Base-by-base conservation (phyloP, 1,140 invertebrate genomes). In the Drosophila nikananu region DNA sequence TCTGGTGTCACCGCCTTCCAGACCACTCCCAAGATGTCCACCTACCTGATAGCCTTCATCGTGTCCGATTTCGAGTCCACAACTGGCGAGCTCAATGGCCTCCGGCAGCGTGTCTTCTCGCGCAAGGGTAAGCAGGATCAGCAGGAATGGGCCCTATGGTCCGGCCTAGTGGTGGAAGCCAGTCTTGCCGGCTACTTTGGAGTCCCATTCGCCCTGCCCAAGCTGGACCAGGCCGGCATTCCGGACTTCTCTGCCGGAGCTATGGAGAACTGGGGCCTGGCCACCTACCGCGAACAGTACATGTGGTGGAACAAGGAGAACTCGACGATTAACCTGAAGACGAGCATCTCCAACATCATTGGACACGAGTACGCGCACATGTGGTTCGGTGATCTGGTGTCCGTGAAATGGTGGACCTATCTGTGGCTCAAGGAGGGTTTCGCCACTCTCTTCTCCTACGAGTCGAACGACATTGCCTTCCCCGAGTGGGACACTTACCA, bases 31-130 rank as follows among this genome's bases (percentile, higher is more conserved):
- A 74, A 57, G 21, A 93, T 93, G 91, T 96, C 96, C 4, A 96
- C 96, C 2, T 97, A 98, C 82, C 93, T 97, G 10, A 92, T 97
- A 13, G 96, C 97, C 1, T 96, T 97, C 82, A 94, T 96, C 21
- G 94, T 97, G 0, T 95, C 95, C 15, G 95, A 97, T 78, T 97
- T 96, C 62, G 87, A 79, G 44, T 91, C 35, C 6, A 91, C 87
- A 0, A 27, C 51, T 6, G 68, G 67, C 2, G 63, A 67, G 0
- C 48, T 72, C 0, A 94, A 94, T 37, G 94, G 94, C 4, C 8
- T 86, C 13, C 70, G 59, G 0, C 91, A 92, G 12, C 57, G 86
- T 0, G 86, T 92, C 0, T 91, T 80, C 41, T 86, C 91, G 5
- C 83, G 75, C 9, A 84, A 87, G 37, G 84, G 84, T 17, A 79